These are phyloP conservation scores for Numenius phaeopus DNA, from an alignment of 2,797 vertebrate species.

Conservation along the genomic window DNA sequence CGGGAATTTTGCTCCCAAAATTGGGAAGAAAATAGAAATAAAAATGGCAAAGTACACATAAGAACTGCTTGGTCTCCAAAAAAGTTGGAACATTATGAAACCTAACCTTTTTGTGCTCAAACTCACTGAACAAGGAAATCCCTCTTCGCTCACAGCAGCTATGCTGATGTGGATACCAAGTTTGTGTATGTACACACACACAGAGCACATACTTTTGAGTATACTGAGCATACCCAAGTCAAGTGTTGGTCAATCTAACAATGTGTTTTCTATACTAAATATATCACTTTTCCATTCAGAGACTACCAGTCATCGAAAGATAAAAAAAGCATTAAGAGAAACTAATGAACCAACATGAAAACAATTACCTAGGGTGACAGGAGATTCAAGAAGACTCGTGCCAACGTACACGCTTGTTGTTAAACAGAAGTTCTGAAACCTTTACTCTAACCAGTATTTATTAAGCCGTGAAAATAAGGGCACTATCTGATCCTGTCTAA, in stretches of 20 bases:
- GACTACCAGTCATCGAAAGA: neutral
- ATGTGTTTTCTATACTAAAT: neutral
- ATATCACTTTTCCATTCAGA: neutral
- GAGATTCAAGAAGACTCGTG: neutral
- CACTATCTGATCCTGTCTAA: neutral
- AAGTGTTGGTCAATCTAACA: neutral
- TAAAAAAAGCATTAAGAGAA: neutral
- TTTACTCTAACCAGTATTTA: neutral
- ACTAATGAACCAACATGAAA: neutral
- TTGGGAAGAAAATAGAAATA: neutral
- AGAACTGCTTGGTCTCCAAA: neutral
- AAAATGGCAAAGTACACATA: neutral
- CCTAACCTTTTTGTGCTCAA: neutral
- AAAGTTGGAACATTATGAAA: neutral
- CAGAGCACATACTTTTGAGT: neutral
- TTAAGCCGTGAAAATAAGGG: neutral
- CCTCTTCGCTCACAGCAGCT: neutral
- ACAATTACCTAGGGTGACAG: neutral
- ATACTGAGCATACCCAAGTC: neutral
- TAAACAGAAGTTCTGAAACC: neutral
- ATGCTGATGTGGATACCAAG: rapidly evolving
- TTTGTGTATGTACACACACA: rapidly evolving
- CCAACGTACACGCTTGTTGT: neutral
- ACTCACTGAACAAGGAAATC: neutral
- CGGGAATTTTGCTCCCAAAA: neutral